phyloP scores from a whole-genome alignment of 2,113 vertebrate genomes.

The Tachuris rubrigastra region DNA sequence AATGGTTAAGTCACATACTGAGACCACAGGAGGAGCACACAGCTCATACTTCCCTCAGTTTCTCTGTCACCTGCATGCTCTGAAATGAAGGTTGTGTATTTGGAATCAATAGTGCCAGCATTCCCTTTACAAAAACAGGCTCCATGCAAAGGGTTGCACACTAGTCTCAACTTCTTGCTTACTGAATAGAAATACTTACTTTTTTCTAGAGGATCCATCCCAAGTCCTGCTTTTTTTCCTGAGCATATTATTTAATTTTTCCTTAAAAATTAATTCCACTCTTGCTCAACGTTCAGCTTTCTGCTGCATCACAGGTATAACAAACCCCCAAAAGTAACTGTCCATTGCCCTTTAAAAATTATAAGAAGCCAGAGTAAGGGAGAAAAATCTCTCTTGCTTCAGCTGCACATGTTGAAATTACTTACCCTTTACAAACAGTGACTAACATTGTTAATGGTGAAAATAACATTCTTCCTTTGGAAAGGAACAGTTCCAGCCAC shows the following conservation, averaged over 20 bases:
- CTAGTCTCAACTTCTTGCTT: not conserved
- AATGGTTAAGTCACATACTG: not conserved
- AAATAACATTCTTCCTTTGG: not conserved
- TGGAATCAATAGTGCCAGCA: not conserved
- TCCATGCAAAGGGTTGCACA: not conserved
- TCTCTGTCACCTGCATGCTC: not conserved
- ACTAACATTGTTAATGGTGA: not conserved
- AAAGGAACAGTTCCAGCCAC: not conserved
- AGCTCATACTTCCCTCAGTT: not conserved
- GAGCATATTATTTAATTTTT: not conserved
- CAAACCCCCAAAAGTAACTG: not conserved
- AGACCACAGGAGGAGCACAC: not conserved
- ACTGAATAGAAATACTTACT: not conserved
- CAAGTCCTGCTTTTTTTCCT: not conserved
- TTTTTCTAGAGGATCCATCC: not conserved
- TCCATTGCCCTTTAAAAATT: not conserved
- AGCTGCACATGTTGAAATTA: not conserved
- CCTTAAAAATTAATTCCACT: not conserved
- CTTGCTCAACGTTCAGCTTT: not conserved
- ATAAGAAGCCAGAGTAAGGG: not conserved
- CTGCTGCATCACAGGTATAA: not conserved
- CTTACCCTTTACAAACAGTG: not conserved
- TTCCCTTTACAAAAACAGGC: not conserved
- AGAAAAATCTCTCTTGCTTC: not conserved
- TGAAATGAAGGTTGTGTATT: not conserved